These are phyloP conservation scores for Thymelicus lineola DNA, from an alignment of 2,888 invertebrate species.

Conservation along the genomic window DNA sequence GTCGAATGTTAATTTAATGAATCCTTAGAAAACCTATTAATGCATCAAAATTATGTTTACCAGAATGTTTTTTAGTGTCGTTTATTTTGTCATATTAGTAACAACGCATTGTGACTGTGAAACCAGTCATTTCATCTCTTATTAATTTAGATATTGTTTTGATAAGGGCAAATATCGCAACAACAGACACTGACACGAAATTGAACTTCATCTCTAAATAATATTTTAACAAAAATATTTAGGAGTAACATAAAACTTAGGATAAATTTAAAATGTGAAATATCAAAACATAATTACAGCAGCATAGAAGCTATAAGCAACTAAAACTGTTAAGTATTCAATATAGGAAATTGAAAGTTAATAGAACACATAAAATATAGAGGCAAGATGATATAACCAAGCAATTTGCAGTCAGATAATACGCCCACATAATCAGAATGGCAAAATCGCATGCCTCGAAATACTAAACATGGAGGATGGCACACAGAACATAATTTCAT, in stretches of 20 bases:
- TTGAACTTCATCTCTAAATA: too few species aligned
- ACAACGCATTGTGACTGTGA: too few species aligned
- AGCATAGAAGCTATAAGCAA: neutral
- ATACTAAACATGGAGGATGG: slow-evolving; percentile 40
- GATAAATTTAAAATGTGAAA: too few species aligned
- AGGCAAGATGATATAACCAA: neutral
- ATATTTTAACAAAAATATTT: too few species aligned
- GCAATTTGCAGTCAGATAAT: slow-evolving; percentile 40
- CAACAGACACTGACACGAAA: too few species aligned
- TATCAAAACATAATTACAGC: too few species aligned
- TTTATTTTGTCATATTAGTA: too few species aligned
- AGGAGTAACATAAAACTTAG: too few species aligned
- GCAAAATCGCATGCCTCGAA: slow-evolving; percentile 46
- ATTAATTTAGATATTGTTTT: too few species aligned
- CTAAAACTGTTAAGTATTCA: neutral
- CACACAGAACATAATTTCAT: slow-evolving; percentile 21
- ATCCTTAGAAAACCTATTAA: neutral
- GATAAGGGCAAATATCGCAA: too few species aligned
- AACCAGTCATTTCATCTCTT: too few species aligned
- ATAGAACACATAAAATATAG: neutral
- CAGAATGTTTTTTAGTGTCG: too few species aligned
- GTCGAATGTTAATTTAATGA: slow-evolving; percentile 12
- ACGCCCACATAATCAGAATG: slow-evolving; percentile 37
- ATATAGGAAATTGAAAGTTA: neutral
- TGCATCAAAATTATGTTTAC: neutral